Base-by-base conservation (phyloP, 2,113 vertebrate species). In the Oryzias curvinotus region DNA sequence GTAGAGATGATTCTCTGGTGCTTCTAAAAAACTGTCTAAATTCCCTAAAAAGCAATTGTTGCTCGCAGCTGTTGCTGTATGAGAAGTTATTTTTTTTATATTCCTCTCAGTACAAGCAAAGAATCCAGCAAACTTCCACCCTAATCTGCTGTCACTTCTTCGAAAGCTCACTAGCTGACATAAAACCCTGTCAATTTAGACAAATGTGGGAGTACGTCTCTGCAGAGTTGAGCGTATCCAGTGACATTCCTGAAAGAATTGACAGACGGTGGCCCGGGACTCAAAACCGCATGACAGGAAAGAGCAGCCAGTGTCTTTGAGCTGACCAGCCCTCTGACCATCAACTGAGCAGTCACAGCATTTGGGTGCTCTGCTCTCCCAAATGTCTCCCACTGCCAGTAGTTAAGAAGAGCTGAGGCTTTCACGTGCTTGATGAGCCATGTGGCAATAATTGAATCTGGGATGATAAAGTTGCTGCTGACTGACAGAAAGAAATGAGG, bases 381-480 rank as follows among this genome's bases (percentile, higher is more conserved):
- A 52, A 21, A 21, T 21, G 21, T 21, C 46, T 62, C 57, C 5
- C 15, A 12, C 63, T 36, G 62, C 52, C 8, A 23, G 53, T 36
- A 42, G 72, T 77, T 56, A 65, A 71, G n/a, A 65, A 53, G 21
- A 30, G 72, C 78, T 58, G 62, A 71, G 16, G 69, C 14, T 84
- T 57, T 68, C 68, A 53, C 53, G 59, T 19, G 64, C 23, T 56
- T 44, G 64, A 68, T 64, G 60, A 72, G 62, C 52, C 49, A 52
- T 26, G 58, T 3, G 2, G 42, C 6, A 28, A 26, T 62, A 49
- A 66, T 50, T 66, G 56, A 59, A 71, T 46, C 47, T 56, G 55
- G 56, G 60, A 76, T 76, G 63, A 75, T 75, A 62, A 75, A 52
- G 59, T 68, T 67, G 23, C 36, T 59, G 71, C 57, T 73, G 68